Conservation (phyloP, 2,797 vertebrate species). For the Botia kubotai region DNA sequence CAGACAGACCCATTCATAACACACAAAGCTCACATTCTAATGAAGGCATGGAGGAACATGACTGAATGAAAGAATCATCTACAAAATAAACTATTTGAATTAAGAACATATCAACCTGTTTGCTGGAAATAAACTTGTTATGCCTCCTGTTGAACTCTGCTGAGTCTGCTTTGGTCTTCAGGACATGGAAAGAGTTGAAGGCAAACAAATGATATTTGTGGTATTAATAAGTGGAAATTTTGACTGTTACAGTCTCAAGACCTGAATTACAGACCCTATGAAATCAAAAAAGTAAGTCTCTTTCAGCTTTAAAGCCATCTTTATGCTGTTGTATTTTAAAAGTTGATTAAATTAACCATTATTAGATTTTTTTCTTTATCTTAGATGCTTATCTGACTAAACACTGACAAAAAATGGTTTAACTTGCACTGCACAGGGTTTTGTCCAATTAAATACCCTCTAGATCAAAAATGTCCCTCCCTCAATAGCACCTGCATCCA, state of each 20-base stretch:
- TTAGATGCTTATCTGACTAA: too few relatives aligned
- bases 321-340: not conserved
- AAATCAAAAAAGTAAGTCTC: too few relatives aligned
- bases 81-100: constrained; percentile 54
- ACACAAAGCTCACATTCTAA: constrained; percentile 77
- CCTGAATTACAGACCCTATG: not conserved
- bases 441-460: not conserved
- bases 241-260: not conserved
- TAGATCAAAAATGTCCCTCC: not conserved
- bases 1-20: constrained; percentile 85
- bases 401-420: too few relatives aligned
- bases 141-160: constrained; percentile 1
- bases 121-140: too few relatives aligned
- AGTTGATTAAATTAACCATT: not conserved
- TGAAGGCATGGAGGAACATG: constrained; percentile 72
- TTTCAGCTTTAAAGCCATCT: too few relatives aligned
- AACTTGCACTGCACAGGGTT: not conserved
- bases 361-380: too few relatives aligned
- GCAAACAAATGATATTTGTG: not conserved
- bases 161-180: not conserved
- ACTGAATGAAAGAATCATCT: not conserved
- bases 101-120: constrained; percentile 11
- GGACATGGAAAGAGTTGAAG: constrained; percentile 9
- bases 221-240: not conserved
- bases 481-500: not conserved